Base-by-base conservation (phyloP, 2,113 vertebrate species). In the Alethe diademata region DNA sequence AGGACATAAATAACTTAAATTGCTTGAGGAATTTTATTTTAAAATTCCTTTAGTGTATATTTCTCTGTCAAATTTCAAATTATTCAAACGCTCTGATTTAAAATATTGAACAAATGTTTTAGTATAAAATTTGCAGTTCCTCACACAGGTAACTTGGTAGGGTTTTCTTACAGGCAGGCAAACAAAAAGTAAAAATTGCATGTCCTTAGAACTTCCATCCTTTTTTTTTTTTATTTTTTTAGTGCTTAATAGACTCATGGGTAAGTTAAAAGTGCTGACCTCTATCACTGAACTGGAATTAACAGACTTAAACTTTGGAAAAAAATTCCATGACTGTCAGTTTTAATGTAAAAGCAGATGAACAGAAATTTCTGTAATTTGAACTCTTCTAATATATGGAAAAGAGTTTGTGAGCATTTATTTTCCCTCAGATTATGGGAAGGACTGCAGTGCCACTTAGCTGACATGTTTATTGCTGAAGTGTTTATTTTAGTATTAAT, bases 401-500 rank as follows among this genome's bases (percentile, higher is more conserved):
- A 48, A 85, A 47, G 12, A 57, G 22, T 81, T 91, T 19, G 16
- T 16, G 57, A 91, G 43, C 65, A 29, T 76, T 84, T 92, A 23
- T 61, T 88, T 90, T 48, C 54, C 75, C 61, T 90, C 65, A 74
- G 85, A 56, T 88, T 88, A 60, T 57, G 66, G 51, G 15, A 43
- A 26, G 80, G 79, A 43, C 50, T 84, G 65, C 56, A 91, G 72
- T 80, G 57, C 87, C 61, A 81, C 93, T 96, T 84, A 89, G 69
- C 82, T 69, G 75, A 54, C 78, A 87, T 90, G 90, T 92, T 95
- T 92, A 82, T 76, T 87, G 86, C 87, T 86, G 81, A 88, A 95
- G 93, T 94, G 92, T 93, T 95, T 92, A 95, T 90, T 92, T 93
- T 90, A 69, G 80, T 71, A 66, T 88, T 92, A 94, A 76, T 92